Base-by-base conservation (phyloP, 2,888 invertebrate genomes). In the Heliconius aoede region DNA sequence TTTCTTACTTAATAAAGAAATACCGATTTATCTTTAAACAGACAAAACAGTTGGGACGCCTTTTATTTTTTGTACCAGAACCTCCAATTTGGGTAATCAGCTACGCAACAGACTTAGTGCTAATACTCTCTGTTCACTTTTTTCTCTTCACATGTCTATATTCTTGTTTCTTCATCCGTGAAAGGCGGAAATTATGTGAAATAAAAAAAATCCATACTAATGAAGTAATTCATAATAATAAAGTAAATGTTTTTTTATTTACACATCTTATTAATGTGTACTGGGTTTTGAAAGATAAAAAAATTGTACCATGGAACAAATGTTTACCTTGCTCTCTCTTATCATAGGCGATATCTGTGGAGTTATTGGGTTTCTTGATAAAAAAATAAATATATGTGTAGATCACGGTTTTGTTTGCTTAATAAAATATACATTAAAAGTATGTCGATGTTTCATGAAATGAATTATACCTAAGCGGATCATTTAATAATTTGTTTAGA, bases 281-380 rank as follows among this genome's bases (percentile, higher is more conserved):
- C n/a, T 15, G 1, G 1, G 4, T 51, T 64, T n/a, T n/a, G 4
- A 32, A n/a, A 64, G 68, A 68, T 68, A 68, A 51, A 30, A 64
- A 67, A 68, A 28, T 15, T 26, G 28, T 21, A 46, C 26, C 46
- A n/a, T n/a, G 11, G 21, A 67, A 21, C 7, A 9, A n/a, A n/a
- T 21, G 21, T 68, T 68, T 46, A 68, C 67, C 60, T 68, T 60
- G 28, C 36, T 60, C 73, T 58, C 28, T 40, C 55, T 74, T 74
- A 74, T 74, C 68, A 24, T 5, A 5, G 18, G 60, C 67, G 62
- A 28, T 65, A 64, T 65, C 65, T 65, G 32, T 32, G 21, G 21
- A 55, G 32, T 65, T 73, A 55, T 65, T n/a, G 24, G 24, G 64
- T 65, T 55, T 36, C 36, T n/a, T 26, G 30, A 26, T 58, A 36